phyloP scores from a whole-genome alignment of 2,797 vertebrate species.

The Pogonophryne albipinna region DNA sequence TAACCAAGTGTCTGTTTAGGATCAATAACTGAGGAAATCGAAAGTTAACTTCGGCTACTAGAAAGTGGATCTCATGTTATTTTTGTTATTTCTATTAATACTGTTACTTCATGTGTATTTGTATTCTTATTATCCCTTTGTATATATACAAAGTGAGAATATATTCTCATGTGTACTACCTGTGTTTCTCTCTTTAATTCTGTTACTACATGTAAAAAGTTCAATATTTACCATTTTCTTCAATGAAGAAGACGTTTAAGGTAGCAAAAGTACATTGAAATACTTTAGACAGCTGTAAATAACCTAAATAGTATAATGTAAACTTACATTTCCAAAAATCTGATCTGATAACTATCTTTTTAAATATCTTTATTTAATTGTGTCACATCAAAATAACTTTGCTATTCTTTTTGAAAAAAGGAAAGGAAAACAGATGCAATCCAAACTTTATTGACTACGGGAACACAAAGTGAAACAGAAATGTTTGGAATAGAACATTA shows the following conservation, averaged over 20 bases:
- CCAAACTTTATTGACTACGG: background rate
- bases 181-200: too few relatives aligned
- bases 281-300: background rate
- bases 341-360: background rate
- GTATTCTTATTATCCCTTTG: too few relatives aligned
- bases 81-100: too few relatives aligned
- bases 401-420: background rate
- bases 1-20: background rate
- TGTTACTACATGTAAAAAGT: too few relatives aligned
- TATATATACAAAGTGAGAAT: too few relatives aligned
- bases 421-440: background rate
- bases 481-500: slow-evolving; percentile 36
- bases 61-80: background rate
- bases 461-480: background rate
- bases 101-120: too few relatives aligned
- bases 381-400: background rate
- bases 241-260: too few relatives aligned
- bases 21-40: background rate
- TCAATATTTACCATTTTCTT: too few relatives aligned
- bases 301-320: too few relatives aligned
- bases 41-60: background rate
- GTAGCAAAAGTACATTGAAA: too few relatives aligned
- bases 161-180: too few relatives aligned
- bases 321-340: background rate
- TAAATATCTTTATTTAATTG: background rate